A percentile compares a stretch with the other conserved stretches of the same genome.
Evolutionary conservation across 1,140 invertebrate genomes (phyloP).

Genomic region (Tetranychus cinnabarinus): DNA sequence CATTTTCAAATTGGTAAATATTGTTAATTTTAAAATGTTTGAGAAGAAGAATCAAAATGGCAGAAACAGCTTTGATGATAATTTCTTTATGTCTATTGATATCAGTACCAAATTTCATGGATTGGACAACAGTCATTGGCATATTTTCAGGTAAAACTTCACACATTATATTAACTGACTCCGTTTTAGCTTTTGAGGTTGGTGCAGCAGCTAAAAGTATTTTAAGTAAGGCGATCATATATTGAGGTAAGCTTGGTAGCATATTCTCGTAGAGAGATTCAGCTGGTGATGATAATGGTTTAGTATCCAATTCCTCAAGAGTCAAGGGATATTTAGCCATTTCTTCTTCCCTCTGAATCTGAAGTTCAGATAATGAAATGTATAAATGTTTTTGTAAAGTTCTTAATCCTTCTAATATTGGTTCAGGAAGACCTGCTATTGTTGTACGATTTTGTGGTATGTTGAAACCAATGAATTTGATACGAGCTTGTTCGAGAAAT

Average conservation of each 20-base stretch:
- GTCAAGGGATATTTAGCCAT: constrained; percentile 27
- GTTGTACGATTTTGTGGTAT: constrained; percentile 40
- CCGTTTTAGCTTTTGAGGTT: constrained; percentile 89
- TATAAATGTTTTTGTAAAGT: constrained; percentile 47
- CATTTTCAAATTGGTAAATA: constrained; percentile 96
- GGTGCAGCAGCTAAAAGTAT: constrained; percentile 88
- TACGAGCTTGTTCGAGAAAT: constrained; percentile 67
- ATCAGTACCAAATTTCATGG: constrained; percentile 86
- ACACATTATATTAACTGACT: constrained; percentile 92
- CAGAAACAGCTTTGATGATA: constrained; percentile 91
- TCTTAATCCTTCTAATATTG: constrained; percentile 79
- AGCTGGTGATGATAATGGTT: constrained; percentile 29
- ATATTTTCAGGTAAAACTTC: constrained; percentile 91
- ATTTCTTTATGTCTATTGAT: constrained; percentile 97
- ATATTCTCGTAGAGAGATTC: constrained; percentile 78
- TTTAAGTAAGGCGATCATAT: constrained; percentile 90
- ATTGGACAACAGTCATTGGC: constrained; percentile 89
- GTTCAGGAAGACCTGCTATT: constrained; percentile 69
- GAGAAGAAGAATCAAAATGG: constrained; percentile 66
- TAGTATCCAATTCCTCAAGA: constrained; percentile 3
- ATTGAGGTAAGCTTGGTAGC: constrained; percentile 74
- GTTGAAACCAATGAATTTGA: constrained; percentile 85
- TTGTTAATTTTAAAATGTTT: constrained; percentile 99
- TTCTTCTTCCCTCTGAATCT: constrained; percentile 28
- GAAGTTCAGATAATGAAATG: constrained; percentile 26